Evolutionary conservation across 2,797 vertebrate species (phyloP), one percentile per base, ranked within the genome.

Genomic region (Brachyrhaphis roseni): DNA sequence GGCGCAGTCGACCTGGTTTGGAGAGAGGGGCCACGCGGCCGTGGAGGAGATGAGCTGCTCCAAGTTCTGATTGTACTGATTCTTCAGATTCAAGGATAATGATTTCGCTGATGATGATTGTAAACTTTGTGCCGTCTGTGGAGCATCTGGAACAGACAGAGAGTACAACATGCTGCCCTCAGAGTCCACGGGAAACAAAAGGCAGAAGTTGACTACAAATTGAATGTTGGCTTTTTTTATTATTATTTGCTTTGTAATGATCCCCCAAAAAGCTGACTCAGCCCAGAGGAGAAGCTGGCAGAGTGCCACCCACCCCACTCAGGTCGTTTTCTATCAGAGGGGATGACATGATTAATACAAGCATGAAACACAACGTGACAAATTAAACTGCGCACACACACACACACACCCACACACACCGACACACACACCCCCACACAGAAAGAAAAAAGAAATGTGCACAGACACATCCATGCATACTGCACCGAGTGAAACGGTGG

Each of bases 61-160:
- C 87, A 93, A 74, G 3, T 93, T 92, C 82, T 96, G 89, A 87
- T 91, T 95, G 95, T 95, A 96, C 85, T 93, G 92, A 82, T 97
- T 97, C 94, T 96, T 97, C 92, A 97, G 90, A 89, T 97, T 97
- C 80, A 97, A 94, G 13, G 96, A 95, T n/a, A 97, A 92, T 0
- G 95, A 93, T 76, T 94, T 95, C 0, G 83, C 80, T 8, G 89
- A 74, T 0, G 93, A 86, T 26, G 95, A 90, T 11, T 91, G 81
- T 4, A 93, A 79, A 82, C 93, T 94, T 92, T 95, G 92, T 3
- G 91, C 71, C 2, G 95, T 95, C 39, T 90, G 91, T 12, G 83
- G 83, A 39, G 91, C 95, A 80, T 84, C 97, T 97, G 88, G 10
- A 87, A 73, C 0, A 74, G 20, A 68, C 34, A 80, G 41, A 49